These are phyloP conservation scores for Vipera ursinii DNA, from an alignment of 2,797 vertebrate genomes.

Conservation along the genomic window DNA sequence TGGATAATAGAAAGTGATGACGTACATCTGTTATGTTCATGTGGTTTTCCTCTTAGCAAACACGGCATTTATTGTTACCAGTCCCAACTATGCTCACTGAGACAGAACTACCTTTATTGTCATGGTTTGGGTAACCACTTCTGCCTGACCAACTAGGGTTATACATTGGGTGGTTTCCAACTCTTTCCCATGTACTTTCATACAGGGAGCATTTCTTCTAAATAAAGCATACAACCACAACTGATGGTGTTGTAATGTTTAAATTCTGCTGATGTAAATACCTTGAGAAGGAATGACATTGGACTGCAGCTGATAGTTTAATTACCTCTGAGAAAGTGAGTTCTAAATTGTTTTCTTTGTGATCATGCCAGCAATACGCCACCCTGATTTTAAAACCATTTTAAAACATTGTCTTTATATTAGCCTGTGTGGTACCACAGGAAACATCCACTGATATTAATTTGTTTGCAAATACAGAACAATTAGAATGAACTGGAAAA, in stretches of 20 bases:
- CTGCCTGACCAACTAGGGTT: background rate
- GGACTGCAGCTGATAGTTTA: background rate
- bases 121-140: background rate
- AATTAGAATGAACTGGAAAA: constrained; percentile 2
- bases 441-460: background rate
- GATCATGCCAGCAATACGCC: background rate
- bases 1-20: background rate
- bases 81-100: background rate
- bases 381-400: background rate
- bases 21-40: background rate
- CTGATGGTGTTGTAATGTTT: background rate
- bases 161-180: background rate
- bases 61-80: background rate
- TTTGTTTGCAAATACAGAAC: constrained; percentile 31
- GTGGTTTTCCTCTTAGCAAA: background rate
- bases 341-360: constrained; percentile 2
- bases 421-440: background rate
- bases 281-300: background rate
- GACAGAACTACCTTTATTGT: background rate
- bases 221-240: background rate
- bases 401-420: background rate
- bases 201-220: background rate
- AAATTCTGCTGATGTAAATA: background rate
- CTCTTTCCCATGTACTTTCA: background rate
- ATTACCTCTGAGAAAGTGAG: constrained; percentile 4